Evolutionary conservation across 2,888 invertebrate species (phyloP).

Genomic region (Microplitis deprimator): DNA sequence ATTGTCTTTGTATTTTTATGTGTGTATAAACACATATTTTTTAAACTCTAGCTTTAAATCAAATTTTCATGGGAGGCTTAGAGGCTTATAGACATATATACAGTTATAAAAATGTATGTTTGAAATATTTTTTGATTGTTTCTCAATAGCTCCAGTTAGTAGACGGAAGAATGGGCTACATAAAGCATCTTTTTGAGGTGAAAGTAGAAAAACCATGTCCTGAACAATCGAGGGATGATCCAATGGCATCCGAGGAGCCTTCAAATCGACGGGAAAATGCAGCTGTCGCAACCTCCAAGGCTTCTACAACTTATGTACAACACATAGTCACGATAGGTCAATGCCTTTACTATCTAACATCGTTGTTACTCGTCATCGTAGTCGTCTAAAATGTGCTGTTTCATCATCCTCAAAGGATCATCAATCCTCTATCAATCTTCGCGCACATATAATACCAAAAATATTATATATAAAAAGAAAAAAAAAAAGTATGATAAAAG

Average conservation of each 20-base stretch:
- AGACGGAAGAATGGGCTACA: constrained; percentile 61
- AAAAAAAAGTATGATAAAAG: background rate
- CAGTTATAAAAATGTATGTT: background rate
- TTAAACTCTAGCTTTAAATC: background rate
- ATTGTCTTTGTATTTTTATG: constrained; percentile 27
- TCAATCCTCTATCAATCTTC: constrained; percentile 30
- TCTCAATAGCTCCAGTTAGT: constrained; percentile 56
- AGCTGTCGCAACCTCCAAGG: constrained; percentile 26
- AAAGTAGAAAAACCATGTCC: constrained; percentile 65
- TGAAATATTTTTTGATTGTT: constrained; percentile 14
- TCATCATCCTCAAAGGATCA: constrained; percentile 30
- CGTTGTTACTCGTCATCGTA: constrained; percentile 7
- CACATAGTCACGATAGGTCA: constrained; percentile 29
- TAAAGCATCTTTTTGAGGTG: constrained; percentile 63
- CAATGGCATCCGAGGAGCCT: constrained; percentile 69
- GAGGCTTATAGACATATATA: background rate
- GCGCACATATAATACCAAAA: constrained; percentile 35
- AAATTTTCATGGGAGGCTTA: background rate
- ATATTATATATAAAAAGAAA: constrained; percentile 15
- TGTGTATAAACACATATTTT: background rate
- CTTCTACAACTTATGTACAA: constrained; percentile 19
- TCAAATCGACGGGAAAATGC: constrained; percentile 64
- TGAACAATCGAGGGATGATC: constrained; percentile 64
- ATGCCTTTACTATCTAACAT: constrained; percentile 23
- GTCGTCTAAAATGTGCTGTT: constrained; percentile 26